Evolutionary conservation across 2,113 vertebrate genomes (phyloP).

Genomic region (Rhinoderma darwinii): DNA sequence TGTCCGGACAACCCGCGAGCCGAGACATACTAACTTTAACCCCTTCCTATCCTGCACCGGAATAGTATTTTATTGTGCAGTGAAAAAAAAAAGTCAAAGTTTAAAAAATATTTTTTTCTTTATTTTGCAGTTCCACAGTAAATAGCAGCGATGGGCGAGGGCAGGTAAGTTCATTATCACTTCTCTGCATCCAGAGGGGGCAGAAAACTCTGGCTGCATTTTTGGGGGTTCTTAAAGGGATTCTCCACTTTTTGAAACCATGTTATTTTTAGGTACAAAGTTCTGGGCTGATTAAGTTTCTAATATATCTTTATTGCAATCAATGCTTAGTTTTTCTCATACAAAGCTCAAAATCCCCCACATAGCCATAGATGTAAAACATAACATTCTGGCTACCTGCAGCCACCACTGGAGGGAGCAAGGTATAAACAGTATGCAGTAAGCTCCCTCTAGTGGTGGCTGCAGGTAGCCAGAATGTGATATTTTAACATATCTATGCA

Average conservation of each 20-base stretch:
- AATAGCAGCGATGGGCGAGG: neutral
- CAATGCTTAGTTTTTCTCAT: no score
- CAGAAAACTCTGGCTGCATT: neutral
- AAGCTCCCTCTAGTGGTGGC: no score
- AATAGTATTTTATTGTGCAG: no score
- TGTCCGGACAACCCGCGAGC: no score
- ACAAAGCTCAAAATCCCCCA: neutral
- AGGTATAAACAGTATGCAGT: no score
- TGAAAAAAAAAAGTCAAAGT: neutral
- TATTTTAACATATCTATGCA: no score
- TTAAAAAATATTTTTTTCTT: neutral
- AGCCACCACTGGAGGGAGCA: neutral
- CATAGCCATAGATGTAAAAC: neutral
- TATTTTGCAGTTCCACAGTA: constrained; percentile 48
- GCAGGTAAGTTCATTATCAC: constrained; percentile 12
- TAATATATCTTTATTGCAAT: neutral
- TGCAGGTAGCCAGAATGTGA: no score
- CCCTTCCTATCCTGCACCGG: no score
- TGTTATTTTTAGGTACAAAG: neutral
- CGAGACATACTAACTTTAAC: no score
- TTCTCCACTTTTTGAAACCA: no score
- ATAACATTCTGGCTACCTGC: neutral
- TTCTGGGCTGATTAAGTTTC: neutral
- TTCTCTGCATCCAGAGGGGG: neutral
- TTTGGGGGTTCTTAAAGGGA: neutral